These are phyloP conservation scores for Lacerta bilineata DNA, from an alignment of 2,797 vertebrate species.

Conservation along the genomic window DNA sequence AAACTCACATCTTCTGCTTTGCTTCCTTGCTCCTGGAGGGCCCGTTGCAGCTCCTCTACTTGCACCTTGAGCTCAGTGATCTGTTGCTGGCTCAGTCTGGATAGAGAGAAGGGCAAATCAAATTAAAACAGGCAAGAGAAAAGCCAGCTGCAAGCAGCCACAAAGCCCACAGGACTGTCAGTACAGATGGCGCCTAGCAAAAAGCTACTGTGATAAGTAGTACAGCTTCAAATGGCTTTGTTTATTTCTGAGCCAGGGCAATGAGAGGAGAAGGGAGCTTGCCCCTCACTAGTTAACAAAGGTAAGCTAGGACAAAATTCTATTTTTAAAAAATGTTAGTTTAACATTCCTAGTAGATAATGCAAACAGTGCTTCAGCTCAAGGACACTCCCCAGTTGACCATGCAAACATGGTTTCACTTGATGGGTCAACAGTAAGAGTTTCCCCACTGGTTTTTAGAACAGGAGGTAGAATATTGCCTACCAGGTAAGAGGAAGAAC, in stretches of 20 bases:
- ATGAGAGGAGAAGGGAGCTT: neutral
- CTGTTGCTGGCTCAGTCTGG: constrained; percentile 89
- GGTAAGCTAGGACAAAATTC: neutral
- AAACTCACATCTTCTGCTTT: constrained; percentile 90
- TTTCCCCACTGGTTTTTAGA: neutral
- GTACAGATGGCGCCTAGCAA: too few species aligned
- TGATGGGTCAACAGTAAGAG: neutral
- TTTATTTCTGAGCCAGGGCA: neutral
- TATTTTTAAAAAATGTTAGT: neutral
- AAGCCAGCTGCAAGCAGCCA: neutral
- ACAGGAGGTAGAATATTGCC: neutral
- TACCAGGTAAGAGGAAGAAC: too few species aligned
- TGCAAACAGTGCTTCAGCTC: neutral
- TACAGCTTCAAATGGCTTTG: neutral
- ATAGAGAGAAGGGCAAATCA: neutral
- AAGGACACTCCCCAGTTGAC: neutral
- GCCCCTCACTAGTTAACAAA: neutral
- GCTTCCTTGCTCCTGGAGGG: constrained; percentile 87
- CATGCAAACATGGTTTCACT: neutral
- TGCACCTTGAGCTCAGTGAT: constrained; percentile 85
- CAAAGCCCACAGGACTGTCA: neutral
- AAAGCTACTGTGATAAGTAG: neutral
- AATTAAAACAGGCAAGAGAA: neutral
- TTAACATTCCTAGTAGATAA: neutral
- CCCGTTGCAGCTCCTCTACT: constrained; percentile 89